Base-by-base conservation (phyloP, 2,888 invertebrate species). In the Drosophila rubida region DNA sequence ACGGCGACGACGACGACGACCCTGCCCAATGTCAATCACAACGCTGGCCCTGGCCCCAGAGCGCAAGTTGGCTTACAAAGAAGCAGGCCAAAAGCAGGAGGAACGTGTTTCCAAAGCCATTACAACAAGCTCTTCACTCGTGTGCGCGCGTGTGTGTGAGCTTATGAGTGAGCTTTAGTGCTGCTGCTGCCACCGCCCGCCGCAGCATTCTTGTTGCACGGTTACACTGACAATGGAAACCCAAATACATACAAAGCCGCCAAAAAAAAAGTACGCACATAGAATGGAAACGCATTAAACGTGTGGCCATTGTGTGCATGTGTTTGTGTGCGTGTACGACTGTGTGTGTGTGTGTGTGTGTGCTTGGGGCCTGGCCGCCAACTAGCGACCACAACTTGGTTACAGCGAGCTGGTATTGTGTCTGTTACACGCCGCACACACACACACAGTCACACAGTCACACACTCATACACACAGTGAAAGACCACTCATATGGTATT, bases 21-120 rank as follows among this genome's bases (percentile, higher is more conserved):
- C 85, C 85, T 84, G 81, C 81, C 85, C 81, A 81, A 81, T 81
- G 81, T 84, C 81, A 81, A 81, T 81, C 81, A 81, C 69, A 54
- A 27, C 70, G 62, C 58, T 63, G 59, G 73, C 80, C 71, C 73
- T 73, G 76, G 63, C 72, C 63, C 55, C 59, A 41, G 48, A 63
- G 63, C 67, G 58, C 63, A 49, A 66, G 59, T 75, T 71, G 75
- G 75, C 71, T 75, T 75, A 75, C 75, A 69, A 71, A 75, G 75
- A 78, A 80, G 75, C 82, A 75, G 82, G 84, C 81, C 85, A 84
- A 75, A 69, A 79, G 79, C 77, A 70, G 78, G 66, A 73, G 78
- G 80, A 81, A 79, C 79, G 73, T 72, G 81, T 80, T 80, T 80
- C 76, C 70, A 69, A 63, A 65, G 46, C 63, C 71, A 78, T 85